phyloP scores from a whole-genome alignment of 2,888 invertebrate genomes.

The Odontomyia ornata region DNA sequence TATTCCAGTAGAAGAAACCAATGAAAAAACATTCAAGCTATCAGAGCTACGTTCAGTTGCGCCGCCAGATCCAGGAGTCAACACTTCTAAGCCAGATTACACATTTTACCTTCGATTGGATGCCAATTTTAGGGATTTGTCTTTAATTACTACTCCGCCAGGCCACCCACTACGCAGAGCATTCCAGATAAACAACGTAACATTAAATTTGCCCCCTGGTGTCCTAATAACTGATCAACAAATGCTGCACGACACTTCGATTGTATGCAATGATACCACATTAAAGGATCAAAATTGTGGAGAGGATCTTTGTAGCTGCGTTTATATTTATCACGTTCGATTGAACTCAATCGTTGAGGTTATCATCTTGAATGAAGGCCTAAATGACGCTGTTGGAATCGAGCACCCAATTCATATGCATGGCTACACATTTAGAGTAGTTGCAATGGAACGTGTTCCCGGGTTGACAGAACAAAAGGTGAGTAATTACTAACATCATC shows the following conservation, averaged over 20 bases:
- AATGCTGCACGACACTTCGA: neutral
- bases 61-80: neutral
- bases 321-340: neutral
- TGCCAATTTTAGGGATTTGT: neutral
- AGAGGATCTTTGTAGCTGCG: neutral
- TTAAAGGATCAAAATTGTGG: neutral
- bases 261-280: conserved; percentile 12
- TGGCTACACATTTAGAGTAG: conserved; percentile 17
- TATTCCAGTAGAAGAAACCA: neutral
- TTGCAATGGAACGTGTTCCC: conserved; percentile 1
- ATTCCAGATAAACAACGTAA: neutral
- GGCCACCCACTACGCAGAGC: neutral
- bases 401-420: conserved; percentile 27
- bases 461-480: neutral
- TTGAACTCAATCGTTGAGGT: conserved; percentile 1
- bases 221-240: neutral
- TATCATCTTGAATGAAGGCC: neutral
- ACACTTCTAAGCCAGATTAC: neutral
- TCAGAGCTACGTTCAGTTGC: neutral
- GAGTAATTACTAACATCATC: neutral
- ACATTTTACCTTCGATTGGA: neutral
- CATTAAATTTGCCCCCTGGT: neutral
- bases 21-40: neutral
- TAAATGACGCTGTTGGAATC: neutral
- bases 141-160: neutral